phyloP scores from a whole-genome alignment of 1,140 invertebrate genomes.

The Dryas iulia region DNA sequence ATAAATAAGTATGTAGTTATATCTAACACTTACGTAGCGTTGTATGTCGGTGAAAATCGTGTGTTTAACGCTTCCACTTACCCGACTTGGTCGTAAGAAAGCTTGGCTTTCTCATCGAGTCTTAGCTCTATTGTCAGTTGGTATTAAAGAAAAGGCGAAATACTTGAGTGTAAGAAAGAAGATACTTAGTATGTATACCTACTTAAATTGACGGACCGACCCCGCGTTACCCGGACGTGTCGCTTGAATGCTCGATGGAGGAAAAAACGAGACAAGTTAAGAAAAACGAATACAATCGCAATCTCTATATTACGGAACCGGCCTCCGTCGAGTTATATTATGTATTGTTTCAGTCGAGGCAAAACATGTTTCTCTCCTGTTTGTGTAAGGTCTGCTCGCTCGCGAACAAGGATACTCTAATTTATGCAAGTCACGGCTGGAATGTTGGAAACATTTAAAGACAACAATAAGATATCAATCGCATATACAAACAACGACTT shows the following conservation, averaged over 20 bases:
- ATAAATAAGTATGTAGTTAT: constrained; percentile 14
- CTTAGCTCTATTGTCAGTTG: constrained; percentile 1
- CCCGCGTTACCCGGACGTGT: constrained; percentile 38
- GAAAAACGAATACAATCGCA: constrained; percentile 7
- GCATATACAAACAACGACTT: constrained; percentile 19
- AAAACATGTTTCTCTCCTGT: constrained; percentile 21
- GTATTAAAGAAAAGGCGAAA: constrained; percentile 2
- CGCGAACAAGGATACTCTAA: constrained; percentile 23
- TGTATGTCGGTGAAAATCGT: constrained; percentile 27
- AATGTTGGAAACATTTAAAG: constrained; percentile 31
- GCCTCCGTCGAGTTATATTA: constrained; percentile 40
- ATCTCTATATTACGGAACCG: constrained; percentile 47
- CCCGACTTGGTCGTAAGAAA: constrained; percentile 1
- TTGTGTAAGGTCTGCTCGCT: constrained; percentile 8
- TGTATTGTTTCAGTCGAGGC: constrained; percentile 43
- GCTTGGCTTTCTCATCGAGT: constrained; percentile 8
- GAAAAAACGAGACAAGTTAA: constrained; percentile 30
- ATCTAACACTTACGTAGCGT: constrained; percentile 17
- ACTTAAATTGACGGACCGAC: constrained; percentile 16
- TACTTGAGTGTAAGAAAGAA: constrained; percentile 5
- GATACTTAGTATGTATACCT: neutral
- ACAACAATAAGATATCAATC: constrained; percentile 30
- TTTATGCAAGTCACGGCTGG: constrained; percentile 27
- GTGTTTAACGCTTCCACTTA: constrained; percentile 3
- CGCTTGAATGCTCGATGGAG: constrained; percentile 33